A percentile compares a stretch with the other conserved stretches of the same genome.
Conservation (phyloP, 2,888 invertebrate species). For the Agonopterix alstromeriana region DNA sequence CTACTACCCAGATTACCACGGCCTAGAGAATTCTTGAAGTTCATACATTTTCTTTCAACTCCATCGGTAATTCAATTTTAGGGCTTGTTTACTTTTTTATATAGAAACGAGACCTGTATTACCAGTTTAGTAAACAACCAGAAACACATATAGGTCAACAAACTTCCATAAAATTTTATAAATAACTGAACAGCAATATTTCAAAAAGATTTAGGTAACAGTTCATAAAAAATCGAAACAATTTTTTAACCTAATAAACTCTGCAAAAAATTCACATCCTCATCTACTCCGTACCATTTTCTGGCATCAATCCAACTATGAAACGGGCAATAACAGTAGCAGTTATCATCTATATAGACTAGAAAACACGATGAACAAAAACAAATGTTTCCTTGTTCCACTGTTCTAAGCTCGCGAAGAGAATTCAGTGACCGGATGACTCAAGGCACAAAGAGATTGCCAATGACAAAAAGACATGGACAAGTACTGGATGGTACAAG, state of each 20-base stretch:
- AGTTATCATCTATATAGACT: conserved; percentile 32
- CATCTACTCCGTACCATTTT: conserved; percentile 16
- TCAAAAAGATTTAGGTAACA: background rate
- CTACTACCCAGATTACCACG: too few species aligned
- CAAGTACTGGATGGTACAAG: conserved; percentile 27
- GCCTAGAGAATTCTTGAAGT: too few species aligned
- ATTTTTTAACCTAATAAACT: conserved; percentile 24
- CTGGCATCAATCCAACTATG: conserved; percentile 43
- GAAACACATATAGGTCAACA: too few species aligned
- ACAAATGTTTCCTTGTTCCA: conserved; percentile 40
- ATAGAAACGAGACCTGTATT: too few species aligned
- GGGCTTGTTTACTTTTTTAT: too few species aligned
- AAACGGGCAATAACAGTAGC: conserved; percentile 26
- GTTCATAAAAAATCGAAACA: background rate
- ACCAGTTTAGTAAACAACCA: too few species aligned
- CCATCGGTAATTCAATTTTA: too few species aligned
- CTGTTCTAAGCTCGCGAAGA: conserved; percentile 24
- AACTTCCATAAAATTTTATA: too few species aligned
- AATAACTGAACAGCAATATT: too few species aligned
- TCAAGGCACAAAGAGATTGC: conserved; percentile 49
- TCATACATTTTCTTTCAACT: too few species aligned
- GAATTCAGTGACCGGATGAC: conserved; percentile 24
- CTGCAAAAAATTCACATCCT: conserved; percentile 19
- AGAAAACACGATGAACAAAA: conserved; percentile 14
- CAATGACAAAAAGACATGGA: conserved; percentile 46